Evolutionary conservation across 2,888 invertebrate genomes (phyloP), one percentile per base, ranked within the genome.

Genomic region (Endotricha flammealis): DNA sequence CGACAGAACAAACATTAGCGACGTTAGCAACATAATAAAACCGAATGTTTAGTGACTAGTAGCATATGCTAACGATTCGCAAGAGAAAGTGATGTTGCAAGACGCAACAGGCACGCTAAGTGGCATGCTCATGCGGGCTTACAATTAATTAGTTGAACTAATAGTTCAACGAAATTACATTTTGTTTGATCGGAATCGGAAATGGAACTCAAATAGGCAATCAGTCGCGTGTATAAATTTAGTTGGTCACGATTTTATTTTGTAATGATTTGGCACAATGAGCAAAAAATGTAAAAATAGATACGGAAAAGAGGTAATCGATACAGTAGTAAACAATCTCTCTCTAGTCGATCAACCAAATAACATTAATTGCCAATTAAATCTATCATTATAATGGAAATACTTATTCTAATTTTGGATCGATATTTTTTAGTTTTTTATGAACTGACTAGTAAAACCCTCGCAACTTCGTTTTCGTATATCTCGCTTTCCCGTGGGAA

Each of bases 41-140:
- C 44, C 22, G 41, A 38, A 38, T 36, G 30, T 30, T 36, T 24
- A 42, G 42, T 49, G 44, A 51, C 51, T 45, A 44, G 41, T 46
- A 38, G 40, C 17, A 32, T 44, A 46, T 50, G 57, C 53, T 60
- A 58, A 64, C 57, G 64, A 67, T 64, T 61, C 54, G 69, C 54
- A 40, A 54, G 82, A 71, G 82, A 83, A 82, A 83, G 82, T 77
- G 69, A 72, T 80, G 76, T 80, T 67, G 79, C 77, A 77, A 82
- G 53, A 50, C 41, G 45, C 53, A 52, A 50, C 50, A 52, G 35
- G 50, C 42, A 44, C 44, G 50, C 39, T 44, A 42, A 48, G 50
- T 46, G 45, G 46, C 45, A 57, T 61, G 53, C 23, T 36, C 40
- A 41, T 48, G 42, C 39, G 45, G 44, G 42, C 37, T 24, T 24